Evolutionary conservation across 2,888 invertebrate genomes (phyloP), one percentile per base, ranked within the genome.

Genomic region (Agonopterix alstromeriana): DNA sequence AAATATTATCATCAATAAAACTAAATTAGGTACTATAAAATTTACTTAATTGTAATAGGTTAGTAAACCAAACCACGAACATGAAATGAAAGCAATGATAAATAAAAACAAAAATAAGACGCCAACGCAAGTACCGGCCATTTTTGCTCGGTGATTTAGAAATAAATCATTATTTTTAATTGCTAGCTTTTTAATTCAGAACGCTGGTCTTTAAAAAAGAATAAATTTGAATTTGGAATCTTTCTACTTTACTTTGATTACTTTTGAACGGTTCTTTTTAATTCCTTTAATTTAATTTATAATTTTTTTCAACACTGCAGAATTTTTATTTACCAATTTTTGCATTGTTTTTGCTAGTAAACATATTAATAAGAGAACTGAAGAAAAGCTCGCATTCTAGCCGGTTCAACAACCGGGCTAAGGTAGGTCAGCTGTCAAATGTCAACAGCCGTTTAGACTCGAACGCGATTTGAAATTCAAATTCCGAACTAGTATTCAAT

Each of bases 391-490:
- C 27, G 27, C 27, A 27, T 27, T 27, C 27, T 10, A 35, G 36
- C 10, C 2, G 42, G 58, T 61, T 52, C 55, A 56, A 56, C 51
- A 57, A 60, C 61, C 60, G 50, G 60, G 52, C 53, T 53, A 48
- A n/a, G 42, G 49, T 50, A 55, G 60, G 64, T 68, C 63, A 64
- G 56, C 69, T 69, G 69, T 70, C 73, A 70, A 67, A 73, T 65
- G 73, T 64, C 72, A 75, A 71, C 67, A 66, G 65, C 71, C 67
- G 67, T 69, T 68, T 62, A 52, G 48, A 53, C 52, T 57, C 60
- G 63, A 64, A 61, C 59, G 49, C 55, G 47, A 75, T 75, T 73
- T 73, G 64, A 75, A 75, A 66, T 75, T 73, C 70, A 74, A 75
- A 75, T 73, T 65, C 11, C 36, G 51, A 53, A 49, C 49, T 36